phyloP scores from a whole-genome alignment of 2,113 vertebrate species.

The Periophthalmodon schlosseri region DNA sequence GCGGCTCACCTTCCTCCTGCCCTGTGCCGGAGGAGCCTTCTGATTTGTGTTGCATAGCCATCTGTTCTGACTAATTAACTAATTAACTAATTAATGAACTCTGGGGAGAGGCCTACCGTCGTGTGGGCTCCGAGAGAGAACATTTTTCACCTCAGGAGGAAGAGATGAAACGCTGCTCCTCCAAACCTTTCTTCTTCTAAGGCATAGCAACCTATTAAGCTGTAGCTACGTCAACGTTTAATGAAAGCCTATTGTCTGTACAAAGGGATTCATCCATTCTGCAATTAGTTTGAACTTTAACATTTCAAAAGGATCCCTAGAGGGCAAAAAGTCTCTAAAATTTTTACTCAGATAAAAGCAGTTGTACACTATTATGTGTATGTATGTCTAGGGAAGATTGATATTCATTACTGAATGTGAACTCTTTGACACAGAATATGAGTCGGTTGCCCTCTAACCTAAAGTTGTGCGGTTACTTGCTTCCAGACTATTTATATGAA shows the following conservation, averaged over 20 bases:
- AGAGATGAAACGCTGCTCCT: conserved; percentile 64
- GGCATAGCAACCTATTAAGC: conserved; percentile 27
- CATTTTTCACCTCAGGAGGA: conserved; percentile 72
- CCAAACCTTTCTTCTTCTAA: conserved; percentile 49
- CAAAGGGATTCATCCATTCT: background rate
- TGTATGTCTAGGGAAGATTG: too few relatives aligned
- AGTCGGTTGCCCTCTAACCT: too few relatives aligned
- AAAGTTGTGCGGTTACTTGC: too few relatives aligned
- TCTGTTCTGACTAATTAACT: conserved; percentile 82
- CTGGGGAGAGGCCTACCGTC: conserved; percentile 71
- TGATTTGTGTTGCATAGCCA: conserved; percentile 78
- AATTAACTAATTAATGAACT: conserved; percentile 83
- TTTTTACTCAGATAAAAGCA: background rate
- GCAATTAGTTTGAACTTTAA: conserved; percentile 3
- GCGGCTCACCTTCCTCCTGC: conserved; percentile 66
- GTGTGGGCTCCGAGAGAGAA: conserved; percentile 46
- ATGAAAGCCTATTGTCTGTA: background rate
- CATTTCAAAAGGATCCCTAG: conserved; percentile 4
- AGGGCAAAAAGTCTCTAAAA: background rate
- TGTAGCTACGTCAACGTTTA: conserved; percentile 17
- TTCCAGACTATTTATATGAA: background rate
- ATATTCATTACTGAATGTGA: too few relatives aligned
- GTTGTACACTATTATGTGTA: background rate
- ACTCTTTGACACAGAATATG: too few relatives aligned
- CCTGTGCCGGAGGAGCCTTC: conserved; percentile 64